Evolutionary conservation across 2,888 invertebrate species (phyloP), one percentile per base, ranked within the genome.

Genomic region (Agrochola lychnidis): DNA sequence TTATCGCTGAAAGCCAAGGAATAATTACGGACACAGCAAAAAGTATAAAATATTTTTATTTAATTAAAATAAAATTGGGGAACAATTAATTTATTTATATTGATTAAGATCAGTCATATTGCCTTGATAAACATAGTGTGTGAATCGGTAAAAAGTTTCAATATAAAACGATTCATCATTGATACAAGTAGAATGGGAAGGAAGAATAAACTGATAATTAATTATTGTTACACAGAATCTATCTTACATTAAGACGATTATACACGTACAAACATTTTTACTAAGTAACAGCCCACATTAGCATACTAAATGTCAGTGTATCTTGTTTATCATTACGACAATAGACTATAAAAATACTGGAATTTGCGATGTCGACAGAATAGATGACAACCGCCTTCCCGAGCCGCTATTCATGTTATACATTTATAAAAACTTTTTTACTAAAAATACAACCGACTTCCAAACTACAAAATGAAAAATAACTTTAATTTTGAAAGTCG

Each of bases 301-400:
- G 45, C 16, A 7, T 16, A 25, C 16, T 14, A 22, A 51, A 53
- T n/a, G 30, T 30, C 30, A 30, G 30, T 5, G 9, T 14, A 36
- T 9, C 22, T 22, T 51, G 36, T 51, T 10, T 42, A 42, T 36
- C n/a, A n/a, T 42, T 42, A 42, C 0, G 9, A 42, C 10, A 10
- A 9, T 42, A 42, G 10, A 42, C 10, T 42, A 6, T 42, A 45
- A 51, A 51, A 51, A 7, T 22, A 51, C 10, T 14, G 22, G 16
- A 48, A 68, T 45, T 30, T 56, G 36, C 36, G 14, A 53, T 76
- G 64, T 75, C 70, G 63, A 73, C 76, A 67, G 73, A 51, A 51
- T 51, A 19, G 6, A 69, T 67, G 62, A 56, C 63, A 74, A 63
- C 42, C 61, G 66, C 12, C 48, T 40, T 42, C 36, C 36, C 14